Conservation (phyloP, 2,888 invertebrate genomes). For the Strigamia maritima region DNA sequence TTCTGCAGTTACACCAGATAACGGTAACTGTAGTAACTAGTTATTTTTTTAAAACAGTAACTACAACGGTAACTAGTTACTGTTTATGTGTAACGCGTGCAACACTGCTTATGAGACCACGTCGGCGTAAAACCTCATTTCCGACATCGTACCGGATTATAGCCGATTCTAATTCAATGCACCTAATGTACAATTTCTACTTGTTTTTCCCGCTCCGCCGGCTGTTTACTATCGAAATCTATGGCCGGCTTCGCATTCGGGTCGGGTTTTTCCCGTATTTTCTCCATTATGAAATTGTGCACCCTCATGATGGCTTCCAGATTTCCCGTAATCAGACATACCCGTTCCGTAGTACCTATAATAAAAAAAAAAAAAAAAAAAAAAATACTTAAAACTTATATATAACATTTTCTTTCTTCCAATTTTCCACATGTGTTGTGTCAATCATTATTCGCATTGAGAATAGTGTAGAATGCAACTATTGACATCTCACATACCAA, state of each 20-base stretch:
- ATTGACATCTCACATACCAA: background rate
- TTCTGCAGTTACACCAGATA: too few relatives aligned
- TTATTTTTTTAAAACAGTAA: too few relatives aligned
- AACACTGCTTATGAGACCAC: too few relatives aligned
- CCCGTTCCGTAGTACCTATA: conserved; percentile 85
- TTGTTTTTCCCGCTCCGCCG: conserved; percentile 82
- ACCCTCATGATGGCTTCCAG: conserved; percentile 87
- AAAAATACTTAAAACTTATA: background rate
- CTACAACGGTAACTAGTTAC: too few relatives aligned
- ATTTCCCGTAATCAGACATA: conserved; percentile 87
- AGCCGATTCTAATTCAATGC: too few relatives aligned
- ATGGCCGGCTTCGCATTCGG: conserved; percentile 74
- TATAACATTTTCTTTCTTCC: too few relatives aligned
- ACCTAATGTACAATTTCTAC: too few relatives aligned
- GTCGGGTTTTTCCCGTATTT: conserved; percentile 92
- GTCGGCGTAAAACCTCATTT: too few relatives aligned
- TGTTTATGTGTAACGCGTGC: too few relatives aligned
- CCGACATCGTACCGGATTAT: too few relatives aligned
- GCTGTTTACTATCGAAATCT: conserved; percentile 75
- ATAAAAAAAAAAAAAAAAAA: background rate
- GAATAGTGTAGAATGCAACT: background rate
- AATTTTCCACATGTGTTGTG: background rate
- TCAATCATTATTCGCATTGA: background rate
- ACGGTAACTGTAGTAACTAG: too few relatives aligned
- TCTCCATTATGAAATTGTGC: conserved; percentile 90